Percentiles rank a stretch among this genome's conserved stretches.
These are phyloP conservation scores for Pachyrhynchus sulphureomaculatus DNA, from an alignment of 1,140 invertebrate genomes.

Conservation along the genomic window DNA sequence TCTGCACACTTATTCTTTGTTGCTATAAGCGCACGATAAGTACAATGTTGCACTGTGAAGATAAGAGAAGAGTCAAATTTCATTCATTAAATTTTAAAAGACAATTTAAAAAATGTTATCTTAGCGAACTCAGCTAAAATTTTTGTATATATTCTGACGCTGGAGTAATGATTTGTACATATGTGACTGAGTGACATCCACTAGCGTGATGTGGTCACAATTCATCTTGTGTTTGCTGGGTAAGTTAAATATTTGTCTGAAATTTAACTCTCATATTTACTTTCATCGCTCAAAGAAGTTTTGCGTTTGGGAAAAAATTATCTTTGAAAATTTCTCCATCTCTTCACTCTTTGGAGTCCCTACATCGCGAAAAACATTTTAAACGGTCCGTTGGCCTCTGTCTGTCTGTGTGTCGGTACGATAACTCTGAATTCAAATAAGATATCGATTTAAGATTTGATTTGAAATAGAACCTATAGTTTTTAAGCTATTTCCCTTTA, in stretches of 20 bases:
- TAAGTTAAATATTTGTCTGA: constrained; percentile 9
- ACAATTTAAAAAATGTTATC: constrained; percentile 1
- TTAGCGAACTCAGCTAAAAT: constrained; percentile 12
- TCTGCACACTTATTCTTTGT: neutral
- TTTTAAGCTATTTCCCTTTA: too few relatives aligned
- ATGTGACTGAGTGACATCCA: too few relatives aligned
- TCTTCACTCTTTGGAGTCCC: too few relatives aligned
- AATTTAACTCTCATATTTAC: neutral
- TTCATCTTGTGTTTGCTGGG: constrained; percentile 14
- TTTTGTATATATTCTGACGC: constrained; percentile 10
- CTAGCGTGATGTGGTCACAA: constrained; percentile 15
- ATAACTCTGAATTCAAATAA: too few relatives aligned
- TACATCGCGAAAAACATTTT: too few relatives aligned
- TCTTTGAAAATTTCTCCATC: too few relatives aligned
- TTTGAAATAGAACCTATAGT: too few relatives aligned
- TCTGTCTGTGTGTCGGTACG: too few relatives aligned
- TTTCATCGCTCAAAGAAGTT: neutral
- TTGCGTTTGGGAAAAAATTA: constrained; percentile 1
- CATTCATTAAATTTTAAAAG: constrained; percentile 9
- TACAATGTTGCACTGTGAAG: neutral
- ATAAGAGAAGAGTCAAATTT: too few relatives aligned
- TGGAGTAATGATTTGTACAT: too few relatives aligned
- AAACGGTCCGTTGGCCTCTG: too few relatives aligned
- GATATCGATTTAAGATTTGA: too few relatives aligned
- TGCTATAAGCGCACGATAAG: neutral